These are phyloP conservation scores for Aphidoletes aphidimyza DNA, from an alignment of 2,888 invertebrate species.

Conservation along the genomic window DNA sequence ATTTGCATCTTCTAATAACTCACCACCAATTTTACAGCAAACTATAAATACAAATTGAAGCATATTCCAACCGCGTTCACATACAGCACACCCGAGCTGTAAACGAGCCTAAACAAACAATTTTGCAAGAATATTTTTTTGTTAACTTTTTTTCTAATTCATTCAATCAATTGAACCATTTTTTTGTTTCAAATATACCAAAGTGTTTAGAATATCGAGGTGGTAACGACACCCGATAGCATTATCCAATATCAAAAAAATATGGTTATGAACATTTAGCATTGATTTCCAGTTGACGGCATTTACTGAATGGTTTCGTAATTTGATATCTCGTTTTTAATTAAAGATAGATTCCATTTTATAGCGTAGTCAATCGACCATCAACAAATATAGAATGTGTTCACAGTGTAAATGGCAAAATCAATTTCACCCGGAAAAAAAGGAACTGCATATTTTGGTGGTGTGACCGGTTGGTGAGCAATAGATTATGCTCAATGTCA, in stretches of 20 bases:
- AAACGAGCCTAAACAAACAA: no score
- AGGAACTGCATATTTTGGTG: background rate
- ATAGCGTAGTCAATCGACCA: background rate
- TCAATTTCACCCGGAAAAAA: background rate
- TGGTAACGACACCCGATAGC: background rate
- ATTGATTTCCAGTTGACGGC: constrained; percentile 17
- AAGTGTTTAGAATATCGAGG: background rate
- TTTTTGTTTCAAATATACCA: background rate
- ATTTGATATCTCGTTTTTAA: background rate
- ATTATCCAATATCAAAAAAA: background rate
- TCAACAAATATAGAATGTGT: background rate
- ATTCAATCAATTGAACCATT: background rate
- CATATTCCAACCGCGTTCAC: no score
- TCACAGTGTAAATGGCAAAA: background rate
- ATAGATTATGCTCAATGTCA: constrained; percentile 52
- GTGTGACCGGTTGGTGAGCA: background rate
- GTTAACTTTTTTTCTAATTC: background rate
- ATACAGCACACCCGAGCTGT: no score
- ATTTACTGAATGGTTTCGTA: background rate
- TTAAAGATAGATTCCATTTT: background rate
- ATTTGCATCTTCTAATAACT: background rate
- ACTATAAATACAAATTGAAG: background rate
- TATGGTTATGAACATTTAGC: background rate
- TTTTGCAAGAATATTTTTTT: no score
- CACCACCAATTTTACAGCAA: background rate